Evolutionary conservation across 2,888 invertebrate genomes (phyloP), one percentile per base, ranked within the genome.

Genomic region (Metalampra italica): DNA sequence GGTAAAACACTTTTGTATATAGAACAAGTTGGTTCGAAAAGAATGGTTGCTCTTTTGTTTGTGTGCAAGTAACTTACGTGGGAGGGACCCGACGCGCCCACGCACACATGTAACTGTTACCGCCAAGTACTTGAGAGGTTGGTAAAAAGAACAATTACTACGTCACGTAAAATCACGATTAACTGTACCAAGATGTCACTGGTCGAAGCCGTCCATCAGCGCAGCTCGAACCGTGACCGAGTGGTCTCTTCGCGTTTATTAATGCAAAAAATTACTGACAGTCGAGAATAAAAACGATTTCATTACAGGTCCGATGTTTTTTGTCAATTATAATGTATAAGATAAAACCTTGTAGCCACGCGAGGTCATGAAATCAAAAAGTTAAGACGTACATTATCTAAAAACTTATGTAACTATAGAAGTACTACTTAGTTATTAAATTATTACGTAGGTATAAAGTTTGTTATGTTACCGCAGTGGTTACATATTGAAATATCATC

Each of bases 1-100:
- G 74, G 71, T 43, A 47, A 67, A 73, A 75, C 66, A 54, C 59
- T 68, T 71, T 76, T 68, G 76, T 77, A 78, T 78, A 79, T 77
- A 64, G 81, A 77, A 77, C 76, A 72, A 71, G 68, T 64, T 64
- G 57, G 64, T 71, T 69, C 49, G 55, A 62, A 77, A 76, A 71
- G 68, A 70, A 71, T 68, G 59, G 66, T 65, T 59, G 59, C 69
- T 45, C 36, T 44, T 70, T 68, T 70, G 68, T 72, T 67, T 64
- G 62, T 63, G 62, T 62, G 58, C 57, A 63, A 60, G 68, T 60
- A 41, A 32, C 51, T 54, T 54, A 70, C 66, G 75, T 78, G 76
- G 76, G 77, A 74, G 70, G 71, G 55, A 62, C n/a, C n/a, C 62
- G 62, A 4, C 14, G 43, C 71, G 68, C 60, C 74, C 74, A 60